phyloP scores from a whole-genome alignment of 2,113 vertebrate genomes.

The Triplophysa tibetana region DNA sequence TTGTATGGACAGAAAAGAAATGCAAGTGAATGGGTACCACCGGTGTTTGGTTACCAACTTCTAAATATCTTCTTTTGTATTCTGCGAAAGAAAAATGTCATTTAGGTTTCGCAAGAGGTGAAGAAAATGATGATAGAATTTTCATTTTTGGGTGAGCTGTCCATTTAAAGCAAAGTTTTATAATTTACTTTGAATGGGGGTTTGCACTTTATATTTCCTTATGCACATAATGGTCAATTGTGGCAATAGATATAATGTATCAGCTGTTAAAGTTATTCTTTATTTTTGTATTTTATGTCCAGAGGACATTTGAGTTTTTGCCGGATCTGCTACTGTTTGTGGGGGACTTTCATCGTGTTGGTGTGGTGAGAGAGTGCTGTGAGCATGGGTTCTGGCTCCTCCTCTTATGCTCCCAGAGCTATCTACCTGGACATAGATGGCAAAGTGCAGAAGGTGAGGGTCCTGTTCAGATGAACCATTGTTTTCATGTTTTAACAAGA shows the following conservation, averaged over 20 bases:
- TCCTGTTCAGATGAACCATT: background rate
- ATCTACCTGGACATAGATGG: conserved; percentile 78
- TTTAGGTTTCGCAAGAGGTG: too few species aligned
- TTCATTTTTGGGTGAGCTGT: background rate
- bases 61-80: too few species aligned
- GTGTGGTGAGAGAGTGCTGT: conserved; percentile 55
- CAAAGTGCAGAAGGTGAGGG: conserved; percentile 74
- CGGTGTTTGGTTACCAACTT: too few species aligned
- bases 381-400: conserved; percentile 76
- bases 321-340: background rate
- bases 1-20: too few species aligned
- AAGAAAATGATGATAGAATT: too few species aligned
- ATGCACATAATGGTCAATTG: too few species aligned
- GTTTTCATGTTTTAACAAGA: background rate
- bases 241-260: too few species aligned
- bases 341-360: conserved; percentile 31
- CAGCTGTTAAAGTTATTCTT: background rate
- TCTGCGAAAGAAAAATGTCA: too few species aligned
- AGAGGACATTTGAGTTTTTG: background rate
- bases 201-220: too few species aligned
- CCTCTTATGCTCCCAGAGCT: conserved; percentile 70
- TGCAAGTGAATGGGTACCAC: too few species aligned
- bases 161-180: too few species aligned
- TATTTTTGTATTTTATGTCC: background rate
- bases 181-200: too few species aligned